phyloP scores from a whole-genome alignment of 2,797 vertebrate species.

The Pangasius larnaudii region DNA sequence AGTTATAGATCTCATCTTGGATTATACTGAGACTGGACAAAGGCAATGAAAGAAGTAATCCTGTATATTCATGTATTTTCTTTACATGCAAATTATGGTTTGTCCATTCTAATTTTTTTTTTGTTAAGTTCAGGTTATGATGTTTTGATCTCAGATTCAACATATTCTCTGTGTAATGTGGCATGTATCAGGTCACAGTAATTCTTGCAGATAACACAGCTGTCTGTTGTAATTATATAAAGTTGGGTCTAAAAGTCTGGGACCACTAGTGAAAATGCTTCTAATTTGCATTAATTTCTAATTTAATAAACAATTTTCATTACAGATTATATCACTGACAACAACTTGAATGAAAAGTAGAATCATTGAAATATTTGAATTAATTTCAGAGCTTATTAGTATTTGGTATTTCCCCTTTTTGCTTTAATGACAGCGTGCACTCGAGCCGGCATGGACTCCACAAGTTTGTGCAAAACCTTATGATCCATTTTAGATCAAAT shows the following conservation, averaged over 20 bases:
- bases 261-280: neutral
- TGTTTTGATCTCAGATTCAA: neutral
- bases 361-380: neutral
- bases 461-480: neutral
- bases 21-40: neutral
- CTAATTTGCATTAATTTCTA: neutral
- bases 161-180: neutral
- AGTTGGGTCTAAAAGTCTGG: neutral
- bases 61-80: neutral
- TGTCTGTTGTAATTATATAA: neutral
- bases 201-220: neutral
- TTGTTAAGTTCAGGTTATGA: neutral
- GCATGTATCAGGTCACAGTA: neutral
- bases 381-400: neutral
- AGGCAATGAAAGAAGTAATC: neutral
- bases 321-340: neutral
- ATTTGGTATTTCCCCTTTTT: neutral
- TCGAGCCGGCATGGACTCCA: neutral
- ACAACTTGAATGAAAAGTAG: neutral
- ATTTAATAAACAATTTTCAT: neutral
- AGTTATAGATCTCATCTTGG: constrained; percentile 55
- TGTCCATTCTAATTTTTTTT: neutral
- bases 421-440: neutral
- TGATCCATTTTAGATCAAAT: neutral
- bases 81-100: neutral